Conservation (phyloP, 2,888 invertebrate species). For the Loripinus fragilis region DNA sequence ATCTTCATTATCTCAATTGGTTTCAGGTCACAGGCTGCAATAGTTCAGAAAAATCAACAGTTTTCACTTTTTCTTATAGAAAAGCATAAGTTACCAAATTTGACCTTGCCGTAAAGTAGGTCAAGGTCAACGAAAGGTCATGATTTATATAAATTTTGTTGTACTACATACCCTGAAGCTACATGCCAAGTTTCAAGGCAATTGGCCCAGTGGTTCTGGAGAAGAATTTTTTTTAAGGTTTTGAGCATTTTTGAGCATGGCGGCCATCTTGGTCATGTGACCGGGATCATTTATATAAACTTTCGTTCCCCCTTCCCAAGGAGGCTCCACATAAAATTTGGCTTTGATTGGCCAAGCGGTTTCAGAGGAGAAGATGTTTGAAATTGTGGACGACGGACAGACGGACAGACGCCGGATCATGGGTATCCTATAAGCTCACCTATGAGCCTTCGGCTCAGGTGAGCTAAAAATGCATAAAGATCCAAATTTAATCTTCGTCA, state of each 20-base stretch:
- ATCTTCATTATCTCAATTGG: neutral
- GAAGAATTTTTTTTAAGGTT: slow-evolving; percentile 12
- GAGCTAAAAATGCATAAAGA: too few relatives aligned
- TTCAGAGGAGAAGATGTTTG: neutral
- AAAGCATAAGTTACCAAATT: neutral
- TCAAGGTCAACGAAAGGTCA: neutral
- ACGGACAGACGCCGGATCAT: too few relatives aligned
- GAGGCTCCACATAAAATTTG: neutral
- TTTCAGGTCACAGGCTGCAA: neutral
- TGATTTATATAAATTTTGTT: neutral
- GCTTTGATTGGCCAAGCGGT: neutral
- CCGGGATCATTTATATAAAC: neutral
- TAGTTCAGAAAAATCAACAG: neutral
- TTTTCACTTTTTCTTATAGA: neutral
- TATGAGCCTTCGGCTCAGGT: too few relatives aligned
- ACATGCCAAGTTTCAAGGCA: neutral
- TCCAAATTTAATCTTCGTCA: too few relatives aligned
- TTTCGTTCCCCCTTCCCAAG: neutral
- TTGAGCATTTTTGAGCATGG: slow-evolving; percentile 4
- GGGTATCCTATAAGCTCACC: too few relatives aligned
- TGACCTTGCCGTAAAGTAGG: neutral
- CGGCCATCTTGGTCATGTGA: neutral
- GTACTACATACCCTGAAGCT: neutral
- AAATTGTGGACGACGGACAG: too few relatives aligned
- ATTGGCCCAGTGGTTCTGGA: neutral